These are phyloP conservation scores for Megalops cyprinoides DNA, from an alignment of 2,797 vertebrate species.

Conservation along the genomic window DNA sequence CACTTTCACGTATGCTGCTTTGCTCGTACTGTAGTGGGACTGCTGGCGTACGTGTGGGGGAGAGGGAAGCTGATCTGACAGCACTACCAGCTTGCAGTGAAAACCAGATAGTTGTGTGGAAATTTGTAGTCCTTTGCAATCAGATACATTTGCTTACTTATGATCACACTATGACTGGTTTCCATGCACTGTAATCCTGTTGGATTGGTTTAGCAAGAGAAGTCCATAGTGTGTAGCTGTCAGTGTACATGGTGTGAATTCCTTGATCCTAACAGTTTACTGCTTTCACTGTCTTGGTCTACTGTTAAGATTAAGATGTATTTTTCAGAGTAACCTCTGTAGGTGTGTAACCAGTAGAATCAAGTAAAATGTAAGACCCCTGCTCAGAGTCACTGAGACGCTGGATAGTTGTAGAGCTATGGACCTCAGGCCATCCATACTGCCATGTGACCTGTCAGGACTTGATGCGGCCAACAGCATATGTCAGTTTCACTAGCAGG, in stretches of 20 bases:
- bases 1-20: neutral
- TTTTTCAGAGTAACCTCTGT: no score
- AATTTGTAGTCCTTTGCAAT: neutral
- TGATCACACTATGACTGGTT: neutral
- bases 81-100: no score
- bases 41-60: neutral
- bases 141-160: neutral
- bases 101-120: neutral
- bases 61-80: no score
- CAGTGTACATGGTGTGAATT: no score
- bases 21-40: neutral
- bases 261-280: no score
- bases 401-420: constrained; percentile 14
- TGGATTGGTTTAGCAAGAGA: neutral
- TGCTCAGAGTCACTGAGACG: neutral
- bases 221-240: no score
- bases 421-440: neutral
- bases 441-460: neutral
- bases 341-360: neutral
- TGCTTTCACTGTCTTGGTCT: no score
- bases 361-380: neutral
- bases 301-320: no score
- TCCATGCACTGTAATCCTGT: neutral
- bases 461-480: neutral
- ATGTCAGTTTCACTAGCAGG: neutral